Conservation (phyloP, 2,113 vertebrate species). For the Numenius arquata region DNA sequence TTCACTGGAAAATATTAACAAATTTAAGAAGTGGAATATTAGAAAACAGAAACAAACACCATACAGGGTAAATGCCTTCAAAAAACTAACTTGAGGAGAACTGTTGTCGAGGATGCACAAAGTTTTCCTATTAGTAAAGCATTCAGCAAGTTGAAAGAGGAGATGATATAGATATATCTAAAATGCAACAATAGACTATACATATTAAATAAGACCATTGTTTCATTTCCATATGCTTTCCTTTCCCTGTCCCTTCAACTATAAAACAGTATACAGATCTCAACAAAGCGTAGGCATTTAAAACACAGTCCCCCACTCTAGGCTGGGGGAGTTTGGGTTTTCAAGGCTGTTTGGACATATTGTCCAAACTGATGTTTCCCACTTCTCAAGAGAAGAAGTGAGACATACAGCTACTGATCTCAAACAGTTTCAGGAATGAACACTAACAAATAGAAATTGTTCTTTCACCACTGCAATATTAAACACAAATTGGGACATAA, state of each 20-base stretch:
- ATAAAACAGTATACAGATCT: background rate
- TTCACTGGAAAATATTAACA: conserved; percentile 79
- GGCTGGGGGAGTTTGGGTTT: background rate
- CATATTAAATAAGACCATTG: background rate
- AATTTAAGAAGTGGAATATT: background rate
- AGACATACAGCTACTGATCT: background rate
- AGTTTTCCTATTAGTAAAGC: background rate
- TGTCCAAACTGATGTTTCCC: background rate
- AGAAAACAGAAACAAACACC: background rate
- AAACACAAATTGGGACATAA: background rate
- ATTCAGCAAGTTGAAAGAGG: background rate
- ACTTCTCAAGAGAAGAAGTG: background rate
- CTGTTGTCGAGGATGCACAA: accelerated
- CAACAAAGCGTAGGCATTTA: background rate
- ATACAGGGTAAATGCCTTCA: accelerated
- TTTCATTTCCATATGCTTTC: background rate
- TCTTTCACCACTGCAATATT: background rate
- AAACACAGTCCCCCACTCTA: background rate
- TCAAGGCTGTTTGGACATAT: background rate
- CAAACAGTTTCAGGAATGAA: background rate
- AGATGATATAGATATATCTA: background rate
- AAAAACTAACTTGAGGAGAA: background rate
- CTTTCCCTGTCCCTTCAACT: background rate
- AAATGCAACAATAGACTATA: background rate
- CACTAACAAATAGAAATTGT: background rate